Base-by-base conservation (phyloP, 2,888 invertebrate species). In the Cephus pulcher region DNA sequence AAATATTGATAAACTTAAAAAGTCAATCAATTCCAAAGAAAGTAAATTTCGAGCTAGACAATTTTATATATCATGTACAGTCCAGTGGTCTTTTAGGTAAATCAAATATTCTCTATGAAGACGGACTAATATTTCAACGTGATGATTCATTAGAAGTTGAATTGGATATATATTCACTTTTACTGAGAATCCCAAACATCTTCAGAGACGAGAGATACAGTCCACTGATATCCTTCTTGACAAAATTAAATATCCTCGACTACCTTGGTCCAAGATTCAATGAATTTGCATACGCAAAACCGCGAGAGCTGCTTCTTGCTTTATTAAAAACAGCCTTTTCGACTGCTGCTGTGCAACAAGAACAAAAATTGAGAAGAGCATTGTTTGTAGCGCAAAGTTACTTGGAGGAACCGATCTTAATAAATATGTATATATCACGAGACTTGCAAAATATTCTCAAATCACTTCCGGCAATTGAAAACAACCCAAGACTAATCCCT, bases 101-200 rank as follows among this genome's bases (percentile, higher is more conserved):
- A 77, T 76, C 30, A 56, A 40, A 32, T 12, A 34, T 56, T 40
- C 73, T 82, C 4, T 80, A 81, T 33, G 76, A 81, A 11, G 30
- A 40, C 11, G 73, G 75, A 12, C 68, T 79, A 2, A 80, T 81
- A 32, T 82, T 82, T 30, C 81, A 82, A n/a, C 74, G 79, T 23
- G 32, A 73, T 1, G 73, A 82, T 23, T 75, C 77, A 34, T 37
- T 6, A 23, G 34, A 78, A 1, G 81, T 82, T 23, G 81, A 82
- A 34, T 4, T 82, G 69, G 81, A 81, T 15, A 30, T 80, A 15
- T 80, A 78, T 70, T 78, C 78, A 32, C 69, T 81, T 33, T 69
- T 81, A 9, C 74, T 35, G 37, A 30, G 34, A 11, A 37, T 82
- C n/a, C 77, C 78, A 35, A 68, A 78, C 1, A 74, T 40, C 12